Conservation (phyloP, 2,113 vertebrate genomes). For the Chionodraco myersi region DNA sequence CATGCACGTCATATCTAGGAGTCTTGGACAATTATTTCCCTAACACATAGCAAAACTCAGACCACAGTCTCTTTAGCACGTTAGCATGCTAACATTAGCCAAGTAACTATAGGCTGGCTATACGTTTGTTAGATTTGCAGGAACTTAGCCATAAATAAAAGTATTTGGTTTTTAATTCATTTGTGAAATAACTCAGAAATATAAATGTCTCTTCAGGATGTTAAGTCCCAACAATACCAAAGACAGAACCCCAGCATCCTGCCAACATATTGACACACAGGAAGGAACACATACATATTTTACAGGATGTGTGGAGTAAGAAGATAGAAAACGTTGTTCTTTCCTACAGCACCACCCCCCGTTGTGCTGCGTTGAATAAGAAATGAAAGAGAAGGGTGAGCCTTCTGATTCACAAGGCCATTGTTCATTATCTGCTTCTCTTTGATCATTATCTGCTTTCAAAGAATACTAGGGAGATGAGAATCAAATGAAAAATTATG, state of each 20-base stretch:
- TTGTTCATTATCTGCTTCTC: conserved; percentile 56
- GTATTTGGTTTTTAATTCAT: background rate
- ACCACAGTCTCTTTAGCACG: background rate
- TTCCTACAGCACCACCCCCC: conserved; percentile 8
- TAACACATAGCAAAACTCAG: background rate
- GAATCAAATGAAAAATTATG: conserved; percentile 42
- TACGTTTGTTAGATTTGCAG: background rate
- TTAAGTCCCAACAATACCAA: background rate
- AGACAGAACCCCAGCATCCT: background rate
- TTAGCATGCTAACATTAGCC: background rate
- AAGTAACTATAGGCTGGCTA: background rate
- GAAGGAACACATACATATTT: conserved; percentile 6
- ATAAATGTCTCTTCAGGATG: no score
- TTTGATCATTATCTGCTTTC: conserved; percentile 52
- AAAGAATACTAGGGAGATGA: conserved; percentile 36
- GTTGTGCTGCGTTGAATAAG: conserved; percentile 29
- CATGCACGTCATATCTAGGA: no score
- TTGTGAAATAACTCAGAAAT: background rate
- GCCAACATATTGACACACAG: background rate
- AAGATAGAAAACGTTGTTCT: conserved; percentile 20
- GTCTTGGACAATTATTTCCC: no score
- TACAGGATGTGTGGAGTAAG: background rate
- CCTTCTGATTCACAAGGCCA: conserved; percentile 31
- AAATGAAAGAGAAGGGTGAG: conserved; percentile 30
- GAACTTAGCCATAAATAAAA: background rate